Evolutionary conservation across 2,797 vertebrate species (phyloP).

Genomic region (Hydrolagus colliei): DNA sequence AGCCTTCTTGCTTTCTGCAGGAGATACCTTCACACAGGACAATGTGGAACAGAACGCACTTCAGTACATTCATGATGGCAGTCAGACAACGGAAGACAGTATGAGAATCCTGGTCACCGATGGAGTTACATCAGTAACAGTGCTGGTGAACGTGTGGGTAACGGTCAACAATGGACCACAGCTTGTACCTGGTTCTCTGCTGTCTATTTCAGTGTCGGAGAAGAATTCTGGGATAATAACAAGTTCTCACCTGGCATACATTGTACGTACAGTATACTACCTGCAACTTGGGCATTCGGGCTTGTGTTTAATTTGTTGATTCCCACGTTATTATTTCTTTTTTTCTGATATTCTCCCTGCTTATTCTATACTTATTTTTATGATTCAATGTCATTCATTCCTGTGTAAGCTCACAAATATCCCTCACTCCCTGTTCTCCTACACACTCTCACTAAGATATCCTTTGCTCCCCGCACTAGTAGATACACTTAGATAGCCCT

Average conservation of each 20-base stretch:
- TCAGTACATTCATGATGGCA: slow-evolving; percentile 76
- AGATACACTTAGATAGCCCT: too few relatives aligned
- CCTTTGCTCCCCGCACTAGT: too few relatives aligned
- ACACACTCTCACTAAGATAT: too few relatives aligned
- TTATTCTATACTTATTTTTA: too few relatives aligned
- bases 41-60: slow-evolving; percentile 72
- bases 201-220: slow-evolving; percentile 68
- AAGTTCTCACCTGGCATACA: slow-evolving; percentile 73
- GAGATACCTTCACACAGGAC: slow-evolving; percentile 77
- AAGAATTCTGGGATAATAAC: slow-evolving; percentile 69
- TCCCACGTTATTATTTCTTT: too few relatives aligned
- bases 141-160: slow-evolving; percentile 64
- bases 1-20: slow-evolving; percentile 47
- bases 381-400: too few relatives aligned
- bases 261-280: slow-evolving; percentile 55
- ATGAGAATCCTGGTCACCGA: slow-evolving; percentile 82
- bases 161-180: slow-evolving; percentile 52
- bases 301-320: not conserved
- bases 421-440: too few relatives aligned
- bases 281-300: not conserved
- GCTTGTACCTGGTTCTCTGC: slow-evolving; percentile 56
- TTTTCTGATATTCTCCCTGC: too few relatives aligned
- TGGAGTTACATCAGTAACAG: slow-evolving; percentile 62
- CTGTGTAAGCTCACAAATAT: too few relatives aligned
- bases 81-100: slow-evolving; percentile 62